Evolutionary conservation across 2,797 vertebrate species (phyloP).

Genomic region (Semaprochilodus insignis): DNA sequence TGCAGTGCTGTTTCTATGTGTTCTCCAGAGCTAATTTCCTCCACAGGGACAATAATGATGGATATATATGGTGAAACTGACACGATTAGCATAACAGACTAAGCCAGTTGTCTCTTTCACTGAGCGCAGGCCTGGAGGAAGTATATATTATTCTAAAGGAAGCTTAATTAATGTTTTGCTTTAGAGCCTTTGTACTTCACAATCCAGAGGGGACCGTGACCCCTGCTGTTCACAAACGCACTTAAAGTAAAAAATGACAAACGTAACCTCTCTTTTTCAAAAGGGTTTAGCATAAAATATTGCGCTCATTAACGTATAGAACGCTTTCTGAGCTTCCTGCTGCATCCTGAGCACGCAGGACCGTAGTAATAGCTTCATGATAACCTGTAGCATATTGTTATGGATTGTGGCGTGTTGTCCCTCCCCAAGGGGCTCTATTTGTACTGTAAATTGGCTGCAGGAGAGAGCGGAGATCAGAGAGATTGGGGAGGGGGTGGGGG

Average conservation of each 20-base stretch:
- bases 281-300: conserved; percentile 53
- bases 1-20: background rate
- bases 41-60: background rate
- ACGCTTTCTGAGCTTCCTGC: conserved; percentile 35
- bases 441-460: conserved; percentile 65
- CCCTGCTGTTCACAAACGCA: conserved; percentile 38
- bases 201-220: background rate
- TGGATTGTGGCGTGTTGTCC: conserved; percentile 59
- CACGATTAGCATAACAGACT: background rate
- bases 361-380: conserved; percentile 35
- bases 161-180: conserved; percentile 25
- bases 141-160: conserved; percentile 10
- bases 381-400: conserved; percentile 48
- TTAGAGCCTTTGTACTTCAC: background rate
- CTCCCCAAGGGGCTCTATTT: conserved; percentile 60
- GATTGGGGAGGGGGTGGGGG: background rate
- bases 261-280: conserved; percentile 21
- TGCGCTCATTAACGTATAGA: conserved; percentile 49
- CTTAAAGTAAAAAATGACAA: conserved; percentile 46
- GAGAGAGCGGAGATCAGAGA: conserved; percentile 31
- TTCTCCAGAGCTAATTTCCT: background rate
- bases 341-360: conserved; percentile 2
- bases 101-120: conserved; percentile 1
- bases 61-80: background rate
- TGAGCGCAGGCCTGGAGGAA: background rate